A percentile compares a stretch with the other conserved stretches of the same genome.
Conservation (phyloP, 2,888 invertebrate species). For the Nemapogon koenigi region DNA sequence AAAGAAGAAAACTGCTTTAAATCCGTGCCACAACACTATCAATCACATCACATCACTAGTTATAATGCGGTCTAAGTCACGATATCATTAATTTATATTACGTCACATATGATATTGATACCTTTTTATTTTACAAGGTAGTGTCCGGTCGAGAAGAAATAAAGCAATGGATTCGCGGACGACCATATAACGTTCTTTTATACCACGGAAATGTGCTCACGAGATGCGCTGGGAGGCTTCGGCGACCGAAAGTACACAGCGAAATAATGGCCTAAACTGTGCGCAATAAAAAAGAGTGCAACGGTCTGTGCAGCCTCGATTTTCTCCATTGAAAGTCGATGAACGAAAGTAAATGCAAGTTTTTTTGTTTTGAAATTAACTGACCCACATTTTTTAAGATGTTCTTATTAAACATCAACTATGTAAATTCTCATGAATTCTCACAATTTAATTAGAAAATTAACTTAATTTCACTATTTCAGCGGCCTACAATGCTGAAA, state of each 20-base stretch:
- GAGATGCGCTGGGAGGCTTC: constrained; percentile 42
- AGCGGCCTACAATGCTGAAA: too few species aligned
- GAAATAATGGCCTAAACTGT: constrained; percentile 19
- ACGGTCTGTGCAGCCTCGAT: too few species aligned
- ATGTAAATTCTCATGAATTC: too few species aligned
- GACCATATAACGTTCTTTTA: constrained; percentile 53
- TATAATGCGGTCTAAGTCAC: too few species aligned
- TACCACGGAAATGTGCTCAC: constrained; percentile 57
- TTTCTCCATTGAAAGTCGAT: too few species aligned
- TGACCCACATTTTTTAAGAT: too few species aligned
- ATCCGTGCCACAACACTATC: constrained; percentile 10
- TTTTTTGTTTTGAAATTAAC: too few species aligned
- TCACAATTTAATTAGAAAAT: too few species aligned
- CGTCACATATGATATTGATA: background rate
- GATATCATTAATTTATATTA: too few species aligned
- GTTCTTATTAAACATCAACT: too few species aligned
- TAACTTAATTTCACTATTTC: too few species aligned
- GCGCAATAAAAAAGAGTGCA: constrained; percentile 32
- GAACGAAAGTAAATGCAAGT: too few species aligned
- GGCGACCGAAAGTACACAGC: constrained; percentile 41
- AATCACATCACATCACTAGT: constrained; percentile 2
- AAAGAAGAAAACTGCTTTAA: constrained; percentile 38
- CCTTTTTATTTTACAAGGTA: constrained; percentile 19
- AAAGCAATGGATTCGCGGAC: constrained; percentile 52
- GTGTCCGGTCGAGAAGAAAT: constrained; percentile 31